Evolutionary conservation across 2,113 vertebrate genomes (phyloP), one percentile per base, ranked within the genome.

Genomic region (Calypte anna): DNA sequence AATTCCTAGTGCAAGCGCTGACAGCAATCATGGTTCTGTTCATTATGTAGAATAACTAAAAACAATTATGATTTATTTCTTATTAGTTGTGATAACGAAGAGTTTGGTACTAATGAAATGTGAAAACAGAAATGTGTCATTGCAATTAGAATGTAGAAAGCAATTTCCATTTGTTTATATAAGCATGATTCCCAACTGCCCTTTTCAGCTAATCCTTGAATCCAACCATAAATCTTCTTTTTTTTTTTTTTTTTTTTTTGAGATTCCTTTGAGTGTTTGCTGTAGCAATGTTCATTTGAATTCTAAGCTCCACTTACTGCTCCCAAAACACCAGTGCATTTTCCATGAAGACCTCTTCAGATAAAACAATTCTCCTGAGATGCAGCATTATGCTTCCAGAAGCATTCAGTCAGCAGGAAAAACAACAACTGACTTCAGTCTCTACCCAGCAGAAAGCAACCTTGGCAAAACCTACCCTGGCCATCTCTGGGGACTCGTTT

Each of bases 31-130:
- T 70, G 33, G 15, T 91, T 94, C 88, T 88, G 70, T 86, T 44
- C 80, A 94, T 90, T 94, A 81, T 10, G 28, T 63, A 72, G 78
- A 67, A 86, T 36, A 91, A 82, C 85, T 94, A 89, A 93, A 72
- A 91, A 82, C 63, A 84, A 82, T 93, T 84, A 89, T 95, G 85
- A 83, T 86, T 70, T 72, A 77, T 90, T 91, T 76, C 86, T 84
- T 90, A 94, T 62, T 96, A 94, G 70, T 68, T 69, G 61, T 79
- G 78, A 82, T 89, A 87, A 63, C 54, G 70, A 86, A 44, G 67
- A 92, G 43, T 31, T 82, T 75, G 82, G 46, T 55, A 94, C 93
- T 90, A 87, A 86, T 76, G 44, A 95, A 78, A 43, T 88, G 43
- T 81, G 63, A 66, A 77, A 82, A 92, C 64, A 83, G 76, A 76